phyloP scores from a whole-genome alignment of 2,888 invertebrate species.

The Geophilus truncorum region DNA sequence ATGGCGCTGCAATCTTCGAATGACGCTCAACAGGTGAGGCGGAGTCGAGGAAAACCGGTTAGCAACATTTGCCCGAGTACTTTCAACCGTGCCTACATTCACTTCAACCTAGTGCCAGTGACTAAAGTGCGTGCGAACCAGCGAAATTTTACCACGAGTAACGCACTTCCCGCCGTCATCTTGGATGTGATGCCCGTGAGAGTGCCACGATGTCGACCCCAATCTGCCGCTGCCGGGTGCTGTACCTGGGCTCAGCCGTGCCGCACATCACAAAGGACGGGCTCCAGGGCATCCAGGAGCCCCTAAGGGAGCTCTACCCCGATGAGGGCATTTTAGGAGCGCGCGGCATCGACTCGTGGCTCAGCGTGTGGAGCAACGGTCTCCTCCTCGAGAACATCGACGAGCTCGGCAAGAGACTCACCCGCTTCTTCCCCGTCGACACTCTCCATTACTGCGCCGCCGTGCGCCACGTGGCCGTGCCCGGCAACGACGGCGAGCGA shows the following conservation, averaged over 20 bases:
- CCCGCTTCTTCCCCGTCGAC: slow-evolving; percentile 92
- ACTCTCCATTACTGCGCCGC: slow-evolving; percentile 94
- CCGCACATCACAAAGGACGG: slow-evolving; percentile 98
- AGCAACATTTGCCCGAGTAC: not conserved
- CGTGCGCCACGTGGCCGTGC: slow-evolving; percentile 73
- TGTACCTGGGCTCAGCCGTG: slow-evolving; percentile 93
- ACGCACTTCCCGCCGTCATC: not conserved
- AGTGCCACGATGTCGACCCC: slow-evolving; percentile 62
- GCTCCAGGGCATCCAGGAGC: slow-evolving; percentile 94
- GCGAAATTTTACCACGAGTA: not conserved
- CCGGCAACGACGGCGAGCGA: slow-evolving; percentile 54
- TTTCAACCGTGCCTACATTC: not conserved
- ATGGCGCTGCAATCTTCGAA: not conserved
- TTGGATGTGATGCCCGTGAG: not conserved
- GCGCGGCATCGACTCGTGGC: slow-evolving; percentile 90
- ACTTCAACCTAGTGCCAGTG: too few relatives aligned
- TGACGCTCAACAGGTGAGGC: not conserved
- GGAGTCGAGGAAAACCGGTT: not conserved
- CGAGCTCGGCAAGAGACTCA: slow-evolving; percentile 88
- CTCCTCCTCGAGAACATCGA: slow-evolving; percentile 89
- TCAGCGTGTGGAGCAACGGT: slow-evolving; percentile 96
- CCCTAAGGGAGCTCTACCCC: slow-evolving; percentile 89
- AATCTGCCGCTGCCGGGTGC: slow-evolving; percentile 91
- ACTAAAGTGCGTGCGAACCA: not conserved
- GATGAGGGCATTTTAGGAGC: slow-evolving; percentile 84